Percentiles rank a stretch among this genome's conserved stretches.
Conservation (phyloP, 1,140 invertebrate genomes). For the Apis cerana region DNA sequence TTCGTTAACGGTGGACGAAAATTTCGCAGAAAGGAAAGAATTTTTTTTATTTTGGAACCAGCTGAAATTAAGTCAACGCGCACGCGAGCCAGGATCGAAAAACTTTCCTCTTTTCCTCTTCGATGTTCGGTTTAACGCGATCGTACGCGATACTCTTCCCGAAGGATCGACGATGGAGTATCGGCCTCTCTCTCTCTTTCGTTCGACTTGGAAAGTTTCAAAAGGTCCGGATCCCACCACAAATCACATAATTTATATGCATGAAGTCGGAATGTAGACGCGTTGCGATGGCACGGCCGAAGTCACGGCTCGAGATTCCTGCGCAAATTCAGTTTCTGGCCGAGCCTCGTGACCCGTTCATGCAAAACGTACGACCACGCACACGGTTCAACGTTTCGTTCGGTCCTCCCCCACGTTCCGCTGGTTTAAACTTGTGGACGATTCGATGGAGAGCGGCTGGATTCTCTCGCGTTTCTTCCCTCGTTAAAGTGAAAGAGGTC, state of each 20-base stretch:
- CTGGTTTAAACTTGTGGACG: neutral
- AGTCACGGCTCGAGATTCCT: slow-evolving; percentile 52
- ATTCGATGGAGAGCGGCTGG: neutral
- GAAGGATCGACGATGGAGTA: neutral
- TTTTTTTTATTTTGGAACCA: neutral
- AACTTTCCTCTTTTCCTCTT: neutral
- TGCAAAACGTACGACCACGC: slow-evolving; percentile 39
- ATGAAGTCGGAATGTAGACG: slow-evolving; percentile 52
- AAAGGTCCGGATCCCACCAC: slow-evolving; percentile 19
- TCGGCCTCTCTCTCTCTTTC: neutral
- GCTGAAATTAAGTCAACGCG: neutral
- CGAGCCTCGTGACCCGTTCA: slow-evolving; percentile 3
- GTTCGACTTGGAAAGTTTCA: slow-evolving; percentile 39
- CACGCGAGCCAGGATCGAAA: neutral
- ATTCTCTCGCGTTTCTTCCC: slow-evolving; percentile 2
- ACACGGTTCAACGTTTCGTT: slow-evolving; percentile 31
- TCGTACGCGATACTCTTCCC: slow-evolving; percentile 11
- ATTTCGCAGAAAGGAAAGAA: neutral
- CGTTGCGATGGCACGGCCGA: slow-evolving; percentile 25
- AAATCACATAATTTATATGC: slow-evolving; percentile 59
- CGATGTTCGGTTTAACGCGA: slow-evolving; percentile 10
- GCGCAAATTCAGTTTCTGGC: slow-evolving; percentile 34
- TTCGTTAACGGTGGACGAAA: slow-evolving; percentile 2
- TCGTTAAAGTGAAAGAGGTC: slow-evolving; percentile 31
- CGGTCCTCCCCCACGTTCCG: slow-evolving; percentile 9